These are phyloP conservation scores for Erethizon dorsatum DNA, from an alignment of 2,797 vertebrate genomes.

Conservation along the genomic window DNA sequence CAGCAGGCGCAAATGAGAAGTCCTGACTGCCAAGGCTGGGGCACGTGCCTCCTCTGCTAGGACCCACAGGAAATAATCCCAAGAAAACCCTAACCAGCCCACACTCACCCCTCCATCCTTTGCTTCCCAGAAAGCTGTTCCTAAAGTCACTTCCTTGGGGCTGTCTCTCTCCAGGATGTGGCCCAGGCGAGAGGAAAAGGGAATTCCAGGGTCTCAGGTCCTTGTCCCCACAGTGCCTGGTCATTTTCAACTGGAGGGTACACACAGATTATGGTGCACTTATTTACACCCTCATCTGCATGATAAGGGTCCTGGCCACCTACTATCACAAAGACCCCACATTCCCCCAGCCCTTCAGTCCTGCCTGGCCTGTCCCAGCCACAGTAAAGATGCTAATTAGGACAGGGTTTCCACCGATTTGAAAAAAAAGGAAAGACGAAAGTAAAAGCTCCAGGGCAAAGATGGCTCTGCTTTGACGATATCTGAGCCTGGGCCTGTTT, in stretches of 20 bases:
- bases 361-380: conserved; percentile 89
- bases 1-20: neutral
- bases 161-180: neutral
- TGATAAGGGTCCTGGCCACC: conserved; percentile 66
- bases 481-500: neutral
- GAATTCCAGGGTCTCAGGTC: neutral
- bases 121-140: neutral
- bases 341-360: conserved; percentile 87
- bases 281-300: conserved; percentile 68
- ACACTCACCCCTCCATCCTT: neutral
- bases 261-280: neutral
- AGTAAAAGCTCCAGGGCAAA: conserved; percentile 14
- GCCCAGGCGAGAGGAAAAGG: neutral
- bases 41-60: neutral
- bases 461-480: neutral
- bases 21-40: neutral
- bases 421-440: neutral
- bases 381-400: conserved; percentile 93
- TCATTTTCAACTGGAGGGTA: fast-evolving
- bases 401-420: conserved; percentile 51
- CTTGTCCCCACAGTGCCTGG: neutral
- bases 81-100: neutral
- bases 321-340: conserved; percentile 84
- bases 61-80: neutral
- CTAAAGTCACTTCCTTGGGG: neutral